These are phyloP conservation scores for Equus przewalskii DNA, from an alignment of 2,113 vertebrate species.

Conservation along the genomic window DNA sequence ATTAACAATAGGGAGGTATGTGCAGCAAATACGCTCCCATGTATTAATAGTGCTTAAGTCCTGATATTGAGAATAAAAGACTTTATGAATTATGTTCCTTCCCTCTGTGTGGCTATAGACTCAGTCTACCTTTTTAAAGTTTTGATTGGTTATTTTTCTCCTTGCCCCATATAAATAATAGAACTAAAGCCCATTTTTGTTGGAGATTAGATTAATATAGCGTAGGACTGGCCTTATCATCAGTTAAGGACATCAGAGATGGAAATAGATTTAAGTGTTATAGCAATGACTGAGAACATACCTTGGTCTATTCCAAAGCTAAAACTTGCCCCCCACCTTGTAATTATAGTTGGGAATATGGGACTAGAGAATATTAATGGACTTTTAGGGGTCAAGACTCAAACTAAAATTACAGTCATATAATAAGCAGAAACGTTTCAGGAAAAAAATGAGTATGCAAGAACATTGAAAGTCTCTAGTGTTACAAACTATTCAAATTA, in stretches of 20 bases:
- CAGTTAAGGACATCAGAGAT: background rate
- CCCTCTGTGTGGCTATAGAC: background rate
- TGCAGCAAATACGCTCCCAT: background rate
- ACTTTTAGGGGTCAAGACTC: background rate
- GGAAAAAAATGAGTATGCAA: background rate
- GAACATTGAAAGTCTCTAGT: background rate
- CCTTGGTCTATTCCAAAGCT: background rate
- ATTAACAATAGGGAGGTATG: background rate
- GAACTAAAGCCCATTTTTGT: background rate
- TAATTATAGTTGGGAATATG: background rate
- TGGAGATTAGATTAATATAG: background rate
- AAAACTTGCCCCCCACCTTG: background rate
- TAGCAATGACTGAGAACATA: background rate
- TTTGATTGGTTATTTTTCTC: slow-evolving; percentile 28
- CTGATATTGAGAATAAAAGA: background rate
- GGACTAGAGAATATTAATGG: background rate
- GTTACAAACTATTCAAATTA: background rate
- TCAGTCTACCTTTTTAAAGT: background rate
- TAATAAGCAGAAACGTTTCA: background rate
- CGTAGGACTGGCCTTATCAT: background rate
- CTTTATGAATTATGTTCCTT: background rate
- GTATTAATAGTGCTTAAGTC: background rate
- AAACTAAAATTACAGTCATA: background rate
- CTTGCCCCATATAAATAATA: background rate
- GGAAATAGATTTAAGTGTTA: background rate